A percentile compares a stretch with the other conserved stretches of the same genome.
Conservation (phyloP, 2,888 invertebrate genomes). For the Tetragnatha montana region DNA sequence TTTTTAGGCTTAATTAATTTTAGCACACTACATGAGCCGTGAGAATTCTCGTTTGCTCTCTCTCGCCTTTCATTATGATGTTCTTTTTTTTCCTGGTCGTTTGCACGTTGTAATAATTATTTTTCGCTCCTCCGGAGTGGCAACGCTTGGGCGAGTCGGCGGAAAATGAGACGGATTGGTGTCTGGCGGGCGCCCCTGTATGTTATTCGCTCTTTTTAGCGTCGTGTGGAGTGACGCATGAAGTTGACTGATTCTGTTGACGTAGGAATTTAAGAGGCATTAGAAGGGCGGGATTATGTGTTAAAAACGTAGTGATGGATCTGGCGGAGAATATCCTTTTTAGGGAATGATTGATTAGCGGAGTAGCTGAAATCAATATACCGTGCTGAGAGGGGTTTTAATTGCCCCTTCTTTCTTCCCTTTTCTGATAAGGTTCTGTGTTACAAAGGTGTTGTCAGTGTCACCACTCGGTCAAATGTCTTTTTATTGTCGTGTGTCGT, state of each 20-base stretch:
- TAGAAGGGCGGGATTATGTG: conserved; percentile 22
- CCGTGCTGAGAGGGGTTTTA: conserved; percentile 14
- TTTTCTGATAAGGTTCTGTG: neutral
- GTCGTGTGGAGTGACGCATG: conserved; percentile 43
- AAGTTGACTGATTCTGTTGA: conserved; percentile 41
- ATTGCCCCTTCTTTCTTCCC: conserved; percentile 16
- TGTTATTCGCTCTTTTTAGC: neutral
- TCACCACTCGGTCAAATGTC: too few relatives aligned
- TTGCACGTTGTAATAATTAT: neutral
- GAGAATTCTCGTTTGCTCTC: conserved; percentile 32
- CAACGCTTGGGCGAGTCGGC: conserved; percentile 41
- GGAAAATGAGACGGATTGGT: conserved; percentile 59
- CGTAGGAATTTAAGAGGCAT: conserved; percentile 34
- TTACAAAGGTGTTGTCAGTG: too few relatives aligned
- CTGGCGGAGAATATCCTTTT: conserved; percentile 28
- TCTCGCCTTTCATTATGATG: neutral
- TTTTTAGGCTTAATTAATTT: conserved; percentile 65
- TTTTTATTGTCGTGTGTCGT: too few relatives aligned
- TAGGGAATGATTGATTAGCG: conserved; percentile 37
- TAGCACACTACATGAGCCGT: conserved; percentile 62
- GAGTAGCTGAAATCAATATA: conserved; percentile 36
- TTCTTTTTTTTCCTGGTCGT: too few relatives aligned
- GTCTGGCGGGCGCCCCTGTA: conserved; percentile 35
- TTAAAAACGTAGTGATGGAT: conserved; percentile 47
- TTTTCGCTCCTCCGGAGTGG: conserved; percentile 10